These are phyloP conservation scores for Manis javanica DNA, from an alignment of 2,797 vertebrate genomes.

Conservation along the genomic window DNA sequence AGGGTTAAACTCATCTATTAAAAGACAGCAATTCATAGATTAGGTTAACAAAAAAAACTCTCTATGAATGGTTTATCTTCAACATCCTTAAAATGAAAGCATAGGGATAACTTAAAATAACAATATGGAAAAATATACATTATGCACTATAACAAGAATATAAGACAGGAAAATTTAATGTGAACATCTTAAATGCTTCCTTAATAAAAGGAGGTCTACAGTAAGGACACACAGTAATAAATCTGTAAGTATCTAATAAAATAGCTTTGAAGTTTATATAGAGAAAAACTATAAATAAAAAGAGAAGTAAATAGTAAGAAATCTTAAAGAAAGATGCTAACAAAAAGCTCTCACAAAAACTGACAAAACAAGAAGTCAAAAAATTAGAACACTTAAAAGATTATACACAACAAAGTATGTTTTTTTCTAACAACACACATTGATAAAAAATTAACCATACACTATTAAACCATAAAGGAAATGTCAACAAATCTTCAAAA, in stretches of 20 bases:
- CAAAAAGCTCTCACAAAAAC: neutral
- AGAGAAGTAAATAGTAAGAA: neutral
- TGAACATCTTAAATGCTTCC: neutral
- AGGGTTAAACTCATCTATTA: neutral
- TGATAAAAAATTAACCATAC: neutral
- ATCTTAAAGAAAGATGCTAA: neutral
- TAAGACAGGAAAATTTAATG: neutral
- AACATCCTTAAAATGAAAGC: neutral
- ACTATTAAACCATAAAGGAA: neutral
- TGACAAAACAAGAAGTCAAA: neutral
- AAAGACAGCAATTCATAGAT: neutral
- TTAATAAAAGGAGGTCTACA: neutral
- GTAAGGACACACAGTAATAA: neutral
- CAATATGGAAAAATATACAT: neutral
- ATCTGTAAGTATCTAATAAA: neutral
- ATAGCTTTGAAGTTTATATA: neutral
- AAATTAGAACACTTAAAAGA: neutral
- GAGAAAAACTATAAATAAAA: neutral
- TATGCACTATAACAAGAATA: neutral
- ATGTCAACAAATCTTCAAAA: slow-evolving; percentile 19
- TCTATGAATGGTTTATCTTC: neutral
- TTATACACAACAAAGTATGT: neutral
- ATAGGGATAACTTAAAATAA: neutral
- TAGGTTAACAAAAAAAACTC: neutral
- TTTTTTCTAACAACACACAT: neutral